phyloP scores from a whole-genome alignment of 2,797 vertebrate genomes.

The Buceros bicornis region DNA sequence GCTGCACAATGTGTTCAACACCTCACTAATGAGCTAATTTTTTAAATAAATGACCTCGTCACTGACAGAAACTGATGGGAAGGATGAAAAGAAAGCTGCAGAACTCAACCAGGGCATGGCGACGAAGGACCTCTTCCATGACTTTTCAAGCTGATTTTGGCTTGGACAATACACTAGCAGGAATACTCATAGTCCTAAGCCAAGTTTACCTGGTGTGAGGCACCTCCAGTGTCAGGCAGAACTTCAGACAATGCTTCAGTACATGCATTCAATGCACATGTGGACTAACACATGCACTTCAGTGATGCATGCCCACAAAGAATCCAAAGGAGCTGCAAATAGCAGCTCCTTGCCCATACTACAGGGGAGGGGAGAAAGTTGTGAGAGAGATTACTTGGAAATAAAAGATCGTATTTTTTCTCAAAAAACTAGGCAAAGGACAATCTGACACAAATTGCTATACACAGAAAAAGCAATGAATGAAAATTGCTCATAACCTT shows the following conservation, averaged over 20 bases:
- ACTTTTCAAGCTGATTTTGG: background rate
- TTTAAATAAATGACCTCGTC: background rate
- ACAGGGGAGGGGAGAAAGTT: background rate
- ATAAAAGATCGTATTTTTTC: background rate
- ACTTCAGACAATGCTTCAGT: background rate
- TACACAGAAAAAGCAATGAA: background rate
- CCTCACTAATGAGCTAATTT: background rate
- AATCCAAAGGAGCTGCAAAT: background rate
- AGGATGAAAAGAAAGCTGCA: background rate
- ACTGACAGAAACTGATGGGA: background rate
- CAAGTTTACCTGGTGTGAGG: background rate
- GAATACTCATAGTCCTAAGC: background rate
- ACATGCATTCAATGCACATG: accelerated
- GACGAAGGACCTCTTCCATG: background rate
- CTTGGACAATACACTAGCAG: background rate
- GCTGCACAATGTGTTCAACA: background rate
- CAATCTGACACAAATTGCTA: background rate
- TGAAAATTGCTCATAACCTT: background rate
- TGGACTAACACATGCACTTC: background rate
- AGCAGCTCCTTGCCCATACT: background rate
- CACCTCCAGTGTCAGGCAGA: background rate
- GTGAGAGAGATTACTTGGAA: background rate
- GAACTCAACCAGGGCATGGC: background rate
- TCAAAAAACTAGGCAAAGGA: background rate
- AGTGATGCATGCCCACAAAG: background rate